Evolutionary conservation across 2,797 vertebrate species (phyloP).

Genomic region (Crocidura indochinensis): DNA sequence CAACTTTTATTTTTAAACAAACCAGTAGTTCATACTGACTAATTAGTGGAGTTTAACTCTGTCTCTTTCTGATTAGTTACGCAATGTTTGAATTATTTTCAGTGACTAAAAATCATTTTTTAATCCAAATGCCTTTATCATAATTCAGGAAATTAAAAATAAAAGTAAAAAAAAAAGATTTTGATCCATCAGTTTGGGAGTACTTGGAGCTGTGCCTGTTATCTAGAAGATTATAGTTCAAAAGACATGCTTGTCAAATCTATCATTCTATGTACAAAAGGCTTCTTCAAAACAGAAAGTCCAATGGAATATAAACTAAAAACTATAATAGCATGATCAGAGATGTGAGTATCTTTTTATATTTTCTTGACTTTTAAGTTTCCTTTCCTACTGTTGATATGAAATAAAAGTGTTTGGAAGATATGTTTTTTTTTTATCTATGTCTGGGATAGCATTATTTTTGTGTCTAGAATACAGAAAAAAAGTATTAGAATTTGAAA

Average conservation of each 20-base stretch:
- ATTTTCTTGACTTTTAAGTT: constrained; percentile 51
- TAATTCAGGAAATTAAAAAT: constrained; percentile 53
- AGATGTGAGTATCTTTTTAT: background rate
- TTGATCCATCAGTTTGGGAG: constrained; percentile 56
- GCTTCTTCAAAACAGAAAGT: background rate
- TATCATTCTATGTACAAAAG: background rate
- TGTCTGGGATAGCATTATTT: constrained; percentile 25
- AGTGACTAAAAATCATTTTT: constrained; percentile 52
- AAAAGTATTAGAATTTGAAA: background rate
- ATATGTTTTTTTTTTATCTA: background rate
- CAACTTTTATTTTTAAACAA: constrained; percentile 71
- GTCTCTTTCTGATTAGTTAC: constrained; percentile 84
- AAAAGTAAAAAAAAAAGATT: constrained; percentile 62
- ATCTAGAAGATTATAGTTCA: constrained; percentile 19
- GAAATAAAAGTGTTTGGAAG: constrained; percentile 44
- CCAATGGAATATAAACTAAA: constrained; percentile 16
- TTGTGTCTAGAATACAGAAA: background rate
- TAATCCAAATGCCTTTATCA: constrained; percentile 64
- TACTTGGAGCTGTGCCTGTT: constrained; percentile 12
- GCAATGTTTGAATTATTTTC: constrained; percentile 83
- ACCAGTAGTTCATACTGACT: constrained; percentile 84
- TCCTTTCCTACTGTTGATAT: constrained; percentile 18
- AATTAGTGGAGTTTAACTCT: constrained; percentile 83
- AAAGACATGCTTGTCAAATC: constrained; percentile 44
- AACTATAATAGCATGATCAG: constrained; percentile 12